Evolutionary conservation across 2,888 invertebrate species (phyloP), one percentile per base, ranked within the genome.

Genomic region (Troides oblongomaculatus): DNA sequence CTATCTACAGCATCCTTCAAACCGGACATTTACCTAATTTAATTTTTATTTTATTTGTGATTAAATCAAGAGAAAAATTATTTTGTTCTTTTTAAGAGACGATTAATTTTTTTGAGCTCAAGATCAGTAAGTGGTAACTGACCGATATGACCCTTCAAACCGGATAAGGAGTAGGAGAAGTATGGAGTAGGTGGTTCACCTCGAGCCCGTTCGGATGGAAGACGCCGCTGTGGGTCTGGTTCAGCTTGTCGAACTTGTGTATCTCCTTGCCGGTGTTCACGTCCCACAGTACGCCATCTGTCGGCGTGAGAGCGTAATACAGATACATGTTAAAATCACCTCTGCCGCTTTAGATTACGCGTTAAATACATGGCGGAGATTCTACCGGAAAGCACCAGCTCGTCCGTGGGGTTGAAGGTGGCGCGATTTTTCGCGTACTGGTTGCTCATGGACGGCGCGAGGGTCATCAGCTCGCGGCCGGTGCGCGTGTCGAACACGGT

Each of bases 211-310:
- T 98, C 0, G 99, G 99, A 93, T 99, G 99, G 82, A 99, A 99
- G 8, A 98, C 96, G 0, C 99, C 99, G 82, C 97, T 99, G 69
- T 98, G 95, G 59, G 96, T 96, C 83, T 98, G 97, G 92, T 99
- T 99, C 53, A 99, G 93, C 87, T 99, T 99, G 90, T 99, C 99
- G 83, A 99, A 97, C 85, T 99, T 99, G 90, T 99, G 99, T 62
- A 99, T 96, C 76, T 97, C 95, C 80, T 96, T 97, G 25, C 96
- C 96, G 0, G 96, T 94, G 76, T 96, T 95, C 12, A 98, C 96
- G 84, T 99, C 99, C 96, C 98, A 99, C 0, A 99, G 89, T 0
- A 99, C 98, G 57, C 99, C 99, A 85, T 99, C 99, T 93, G 88
- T 58, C 17, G 65, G 17, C 2, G n/a, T 3, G 12, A 64, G 21